These are phyloP conservation scores for Dilophus febrilis DNA, from an alignment of 2,888 invertebrate genomes.

Conservation along the genomic window DNA sequence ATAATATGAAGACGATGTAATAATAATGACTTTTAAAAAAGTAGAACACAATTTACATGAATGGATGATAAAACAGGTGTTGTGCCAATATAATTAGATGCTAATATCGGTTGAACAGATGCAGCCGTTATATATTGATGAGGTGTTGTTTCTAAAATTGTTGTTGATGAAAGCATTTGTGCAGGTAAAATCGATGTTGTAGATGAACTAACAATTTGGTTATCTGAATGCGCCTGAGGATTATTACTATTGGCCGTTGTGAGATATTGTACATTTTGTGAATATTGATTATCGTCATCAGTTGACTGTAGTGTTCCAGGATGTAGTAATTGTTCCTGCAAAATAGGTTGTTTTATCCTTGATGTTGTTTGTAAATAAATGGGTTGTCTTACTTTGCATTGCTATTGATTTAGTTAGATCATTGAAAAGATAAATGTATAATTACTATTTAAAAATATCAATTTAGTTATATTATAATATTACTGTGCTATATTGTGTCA, in stretches of 20 bases:
- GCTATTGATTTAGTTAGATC: too few relatives aligned
- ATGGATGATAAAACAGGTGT: slow-evolving; percentile 25
- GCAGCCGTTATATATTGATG: slow-evolving; percentile 40
- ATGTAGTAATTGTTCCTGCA: neutral
- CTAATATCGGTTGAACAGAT: slow-evolving; percentile 39
- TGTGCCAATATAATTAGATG: slow-evolving; percentile 31
- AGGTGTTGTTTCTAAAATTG: slow-evolving; percentile 30
- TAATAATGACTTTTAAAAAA: too few relatives aligned
- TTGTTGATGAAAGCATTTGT: slow-evolving; percentile 23
- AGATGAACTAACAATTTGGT: neutral
- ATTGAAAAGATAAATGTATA: too few relatives aligned
- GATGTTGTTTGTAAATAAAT: too few relatives aligned
- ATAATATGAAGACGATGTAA: neutral
- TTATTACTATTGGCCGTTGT: neutral
- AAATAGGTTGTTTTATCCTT: neutral
- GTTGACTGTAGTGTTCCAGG: neutral
- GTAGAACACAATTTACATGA: too few relatives aligned
- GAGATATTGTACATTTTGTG: neutral
- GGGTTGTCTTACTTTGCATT: too few relatives aligned
- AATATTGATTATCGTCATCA: neutral
- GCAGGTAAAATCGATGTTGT: slow-evolving; percentile 9
- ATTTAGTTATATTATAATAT: too few relatives aligned
- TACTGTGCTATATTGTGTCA: too few relatives aligned
- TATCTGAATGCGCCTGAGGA: neutral
- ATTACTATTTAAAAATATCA: too few relatives aligned